Evolutionary conservation across 2,888 invertebrate species (phyloP), one percentile per base, ranked within the genome.

Genomic region (Nematopogon swammerdamellus): DNA sequence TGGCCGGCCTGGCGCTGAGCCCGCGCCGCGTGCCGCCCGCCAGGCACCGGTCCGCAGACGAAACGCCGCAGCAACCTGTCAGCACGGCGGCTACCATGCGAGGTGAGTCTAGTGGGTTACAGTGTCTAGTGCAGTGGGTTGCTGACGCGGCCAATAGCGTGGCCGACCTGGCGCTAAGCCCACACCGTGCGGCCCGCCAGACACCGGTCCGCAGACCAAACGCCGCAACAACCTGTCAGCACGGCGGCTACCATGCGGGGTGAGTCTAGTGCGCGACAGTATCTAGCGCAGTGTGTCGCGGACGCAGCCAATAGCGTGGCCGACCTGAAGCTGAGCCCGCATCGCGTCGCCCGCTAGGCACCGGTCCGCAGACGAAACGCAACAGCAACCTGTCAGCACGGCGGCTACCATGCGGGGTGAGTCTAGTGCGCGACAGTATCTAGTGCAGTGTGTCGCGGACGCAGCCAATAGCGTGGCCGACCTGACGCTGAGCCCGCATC

Each of bases 221-320:
- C 66, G 53, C 70, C 64, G 52, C 73, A 70, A 42, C 80, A 65
- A 49, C n/a, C n/a, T n/a, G 46, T 52, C 8, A 69, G 75, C 1
- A 67, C 72, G 30, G 66, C 68, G 2, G 70, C 75, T 2, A 68
- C 71, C 10, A 73, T 72, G 72, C 62, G 73, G 62, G 72, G 73
- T 72, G 53, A 53, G 44, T 30, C 10, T 42, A 63, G 36, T 36
- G 36, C 36, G 36, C 6, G 14, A 25, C 4, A 6, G 25, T 25
- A 25, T 8, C 25, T 25, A n/a, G n/a, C 25, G 62, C 92, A 92
- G 71, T 91, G 91, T 69, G 91, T 92, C 67, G 91, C 88, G 63
- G 91, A 89, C 62, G 85, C 92, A 66, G 91, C 88, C 62, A 91
- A 90, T 72, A 90, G 91, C 66, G 91, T 92, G 57, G 91, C 91